Percentiles rank a stretch among this genome's conserved stretches.
phyloP scores from a whole-genome alignment of 2,888 invertebrate species.

The Tupiocoris notatus region DNA sequence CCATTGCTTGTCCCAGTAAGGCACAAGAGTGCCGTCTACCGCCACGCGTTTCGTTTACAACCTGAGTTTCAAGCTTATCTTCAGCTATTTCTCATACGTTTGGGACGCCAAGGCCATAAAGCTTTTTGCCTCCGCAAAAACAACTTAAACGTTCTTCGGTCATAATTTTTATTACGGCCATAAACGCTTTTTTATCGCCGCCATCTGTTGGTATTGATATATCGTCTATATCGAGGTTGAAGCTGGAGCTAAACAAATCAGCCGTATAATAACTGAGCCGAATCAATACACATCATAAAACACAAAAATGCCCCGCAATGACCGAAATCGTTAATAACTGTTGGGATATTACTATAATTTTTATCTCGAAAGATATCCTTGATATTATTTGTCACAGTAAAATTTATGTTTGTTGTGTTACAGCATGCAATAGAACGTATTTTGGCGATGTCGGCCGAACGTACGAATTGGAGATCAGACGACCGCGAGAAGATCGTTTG shows the following conservation, averaged over 20 bases:
- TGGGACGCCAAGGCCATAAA: not conserved
- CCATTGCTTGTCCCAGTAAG: not conserved
- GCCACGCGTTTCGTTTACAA: slow-evolving; percentile 22
- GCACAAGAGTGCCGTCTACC: not conserved
- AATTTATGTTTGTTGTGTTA: slow-evolving; percentile 40
- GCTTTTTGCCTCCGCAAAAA: not conserved
- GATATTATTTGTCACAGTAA: not conserved
- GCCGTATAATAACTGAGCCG: too few relatives aligned
- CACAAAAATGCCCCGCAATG: too few relatives aligned
- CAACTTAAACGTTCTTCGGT: not conserved
- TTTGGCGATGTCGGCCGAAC: slow-evolving; percentile 78
- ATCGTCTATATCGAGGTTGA: not conserved
- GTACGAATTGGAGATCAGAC: slow-evolving; percentile 73
- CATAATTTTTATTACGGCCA: not conserved
- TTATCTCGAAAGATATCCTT: not conserved
- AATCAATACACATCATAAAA: too few relatives aligned
- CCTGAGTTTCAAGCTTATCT: not conserved
- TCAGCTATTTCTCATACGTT: not conserved
- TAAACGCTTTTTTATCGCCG: not conserved
- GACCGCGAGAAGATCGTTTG: slow-evolving; percentile 70
- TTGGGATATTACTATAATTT: too few relatives aligned
- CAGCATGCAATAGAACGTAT: slow-evolving; percentile 82
- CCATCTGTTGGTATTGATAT: not conserved
- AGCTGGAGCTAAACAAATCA: not conserved
- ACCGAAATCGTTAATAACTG: too few relatives aligned